A percentile compares a stretch with the other conserved stretches of the same genome.
phyloP scores from a whole-genome alignment of 2,797 vertebrate genomes.

The Acipenser ruthenus region DNA sequence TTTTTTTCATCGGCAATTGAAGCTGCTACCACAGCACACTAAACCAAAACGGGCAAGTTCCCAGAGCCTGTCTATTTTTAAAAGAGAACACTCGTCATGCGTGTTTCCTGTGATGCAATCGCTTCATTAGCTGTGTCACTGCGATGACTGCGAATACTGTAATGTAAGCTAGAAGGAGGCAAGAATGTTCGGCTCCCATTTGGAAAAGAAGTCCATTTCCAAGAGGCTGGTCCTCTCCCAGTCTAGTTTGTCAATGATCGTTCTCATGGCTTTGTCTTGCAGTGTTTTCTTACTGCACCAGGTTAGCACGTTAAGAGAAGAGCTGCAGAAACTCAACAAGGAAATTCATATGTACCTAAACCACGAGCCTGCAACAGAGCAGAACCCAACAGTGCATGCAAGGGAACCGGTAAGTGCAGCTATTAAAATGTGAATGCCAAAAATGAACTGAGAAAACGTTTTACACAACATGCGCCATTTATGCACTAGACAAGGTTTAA shows the following conservation, averaged over 20 bases:
- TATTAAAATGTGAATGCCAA: no score
- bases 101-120: not conserved
- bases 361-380: constrained; percentile 40
- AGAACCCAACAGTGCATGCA: no score
- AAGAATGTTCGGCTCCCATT: no score
- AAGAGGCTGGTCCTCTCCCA: no score
- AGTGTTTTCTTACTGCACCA: constrained; percentile 44
- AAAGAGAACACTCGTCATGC: not conserved
- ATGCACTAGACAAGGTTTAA: no score
- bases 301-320: constrained; percentile 44
- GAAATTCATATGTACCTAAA: constrained; percentile 47
- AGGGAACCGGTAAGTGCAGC: no score
- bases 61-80: not conserved
- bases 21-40: not conserved
- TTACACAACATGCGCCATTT: no score
- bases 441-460: no score
- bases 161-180: no score
- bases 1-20: not conserved
- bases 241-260: constrained; percentile 30
- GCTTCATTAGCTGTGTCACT: not conserved
- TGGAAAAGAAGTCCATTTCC: no score
- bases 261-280: constrained; percentile 42
- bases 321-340: constrained; percentile 44
- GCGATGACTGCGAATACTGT: no score
- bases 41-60: not conserved